A percentile compares a stretch with the other conserved stretches of the same genome.
Conservation (phyloP, 1,140 invertebrate genomes). For the Lanistes nyassanus region DNA sequence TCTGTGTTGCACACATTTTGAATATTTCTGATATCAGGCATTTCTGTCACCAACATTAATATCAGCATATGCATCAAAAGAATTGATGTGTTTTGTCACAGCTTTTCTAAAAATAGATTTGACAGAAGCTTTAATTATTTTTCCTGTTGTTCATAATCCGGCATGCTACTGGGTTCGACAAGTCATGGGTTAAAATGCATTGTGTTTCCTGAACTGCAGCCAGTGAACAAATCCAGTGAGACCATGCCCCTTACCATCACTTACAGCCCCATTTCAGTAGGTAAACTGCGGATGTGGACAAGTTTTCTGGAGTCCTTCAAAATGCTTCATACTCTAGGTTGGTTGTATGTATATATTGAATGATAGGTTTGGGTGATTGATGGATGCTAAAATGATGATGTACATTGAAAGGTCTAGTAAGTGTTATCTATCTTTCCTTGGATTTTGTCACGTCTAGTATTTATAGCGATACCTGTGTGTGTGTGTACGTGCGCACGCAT, state of each 20-base stretch:
- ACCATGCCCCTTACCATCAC: conserved; percentile 64
- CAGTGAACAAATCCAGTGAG: conserved; percentile 49
- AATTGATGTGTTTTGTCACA: background rate
- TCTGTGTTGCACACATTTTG: background rate
- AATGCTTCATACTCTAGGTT: conserved; percentile 71
- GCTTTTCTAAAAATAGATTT: background rate
- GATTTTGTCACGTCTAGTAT: too few relatives aligned
- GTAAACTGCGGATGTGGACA: conserved; percentile 74
- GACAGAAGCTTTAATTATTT: conserved; percentile 1
- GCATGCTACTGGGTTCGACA: too few relatives aligned
- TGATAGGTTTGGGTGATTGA: too few relatives aligned
- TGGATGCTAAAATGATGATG: too few relatives aligned
- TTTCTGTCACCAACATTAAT: background rate
- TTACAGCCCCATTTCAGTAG: conserved; percentile 69
- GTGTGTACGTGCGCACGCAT: background rate
- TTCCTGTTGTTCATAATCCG: background rate
- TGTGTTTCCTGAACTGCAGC: conserved; percentile 42
- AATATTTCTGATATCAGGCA: background rate
- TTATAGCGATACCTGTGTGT: background rate
- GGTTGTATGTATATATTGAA: background rate
- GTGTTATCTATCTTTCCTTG: too few relatives aligned
- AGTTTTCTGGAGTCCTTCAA: conserved; percentile 84
- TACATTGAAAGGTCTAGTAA: too few relatives aligned
- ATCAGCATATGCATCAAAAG: background rate
- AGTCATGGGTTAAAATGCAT: too few relatives aligned